Evolutionary conservation across 2,888 invertebrate species (phyloP), one percentile per base, ranked within the genome.

Genomic region (Hyposoter didymator): DNA sequence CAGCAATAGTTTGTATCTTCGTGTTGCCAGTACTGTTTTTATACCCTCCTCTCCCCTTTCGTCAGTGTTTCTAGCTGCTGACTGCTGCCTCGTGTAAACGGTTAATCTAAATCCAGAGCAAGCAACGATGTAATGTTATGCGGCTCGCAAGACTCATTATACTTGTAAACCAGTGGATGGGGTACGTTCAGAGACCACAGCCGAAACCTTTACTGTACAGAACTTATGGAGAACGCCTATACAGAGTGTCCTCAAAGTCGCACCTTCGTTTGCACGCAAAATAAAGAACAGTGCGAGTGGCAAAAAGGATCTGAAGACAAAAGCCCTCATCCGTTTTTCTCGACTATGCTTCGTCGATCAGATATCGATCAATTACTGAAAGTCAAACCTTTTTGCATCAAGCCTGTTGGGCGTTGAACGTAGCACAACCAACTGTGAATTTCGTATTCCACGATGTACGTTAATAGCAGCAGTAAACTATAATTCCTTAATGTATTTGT

Each of bases 141-240:
- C 93, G 92, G 92, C 93, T 93, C 92, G 93, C 93, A 93, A 93
- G 92, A 93, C 93, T 94, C 94, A 94, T 94, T 94, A 94, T 93
- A 94, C 93, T 94, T 94, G 94, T 94, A 94, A 94, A 94, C 93
- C 92, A 92, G 93, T 90, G 90, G 91, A 90, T 80, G 80, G 85
- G 84, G 55, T 81, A 81, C 80, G 84, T 78, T 49, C 89, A 87
- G 90, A 91, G 92, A 92, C 92, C 92, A 91, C 92, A 92, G 89
- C 88, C 90, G 90, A 90, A 88, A 88, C 79, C 75, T 85, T 73
- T 73, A 62, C 35, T 73, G 59, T 66, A 64, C 28, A 64, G 66
- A n/a, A 45, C 32, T 69, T 70, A 43, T 43, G 64, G 64, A 19
- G 10, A 49, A 73, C 43, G 47, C 10, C 88, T 74, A 80, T 52